A percentile compares a stretch with the other conserved stretches of the same genome.
These are phyloP conservation scores for Deroptyus accipitrinus DNA, from an alignment of 2,113 vertebrate genomes.

Conservation along the genomic window DNA sequence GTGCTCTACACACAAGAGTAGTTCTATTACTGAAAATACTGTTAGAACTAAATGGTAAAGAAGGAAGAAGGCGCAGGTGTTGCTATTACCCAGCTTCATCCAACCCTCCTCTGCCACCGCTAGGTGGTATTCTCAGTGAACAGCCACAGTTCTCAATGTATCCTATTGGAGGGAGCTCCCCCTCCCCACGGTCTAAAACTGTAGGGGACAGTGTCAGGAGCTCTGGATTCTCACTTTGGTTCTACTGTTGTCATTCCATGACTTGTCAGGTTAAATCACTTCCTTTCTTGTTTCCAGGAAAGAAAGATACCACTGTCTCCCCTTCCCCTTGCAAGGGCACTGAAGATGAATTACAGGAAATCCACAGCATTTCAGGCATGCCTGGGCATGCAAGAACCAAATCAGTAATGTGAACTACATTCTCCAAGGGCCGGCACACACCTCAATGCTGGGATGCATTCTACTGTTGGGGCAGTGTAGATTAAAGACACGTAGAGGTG, in stretches of 20 bases:
- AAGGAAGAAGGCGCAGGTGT: background rate
- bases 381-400: background rate
- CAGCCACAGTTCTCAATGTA: background rate
- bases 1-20: background rate
- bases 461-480: background rate
- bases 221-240: background rate
- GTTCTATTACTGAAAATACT: background rate
- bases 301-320: background rate
- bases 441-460: background rate
- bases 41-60: background rate
- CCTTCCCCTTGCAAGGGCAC: background rate
- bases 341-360: background rate
- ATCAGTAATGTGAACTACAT: background rate
- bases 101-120: background rate
- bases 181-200: background rate
- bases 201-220: background rate
- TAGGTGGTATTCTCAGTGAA: background rate
- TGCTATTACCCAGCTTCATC: background rate
- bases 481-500: background rate
- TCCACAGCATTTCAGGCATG: background rate
- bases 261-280: background rate
- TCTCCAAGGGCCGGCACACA: background rate
- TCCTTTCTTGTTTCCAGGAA: background rate
- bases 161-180: background rate
- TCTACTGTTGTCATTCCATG: background rate